These are phyloP conservation scores for Orbicella faveolata DNA, from an alignment of 64 coral and sea anemone genomes.

Conservation along the genomic window DNA sequence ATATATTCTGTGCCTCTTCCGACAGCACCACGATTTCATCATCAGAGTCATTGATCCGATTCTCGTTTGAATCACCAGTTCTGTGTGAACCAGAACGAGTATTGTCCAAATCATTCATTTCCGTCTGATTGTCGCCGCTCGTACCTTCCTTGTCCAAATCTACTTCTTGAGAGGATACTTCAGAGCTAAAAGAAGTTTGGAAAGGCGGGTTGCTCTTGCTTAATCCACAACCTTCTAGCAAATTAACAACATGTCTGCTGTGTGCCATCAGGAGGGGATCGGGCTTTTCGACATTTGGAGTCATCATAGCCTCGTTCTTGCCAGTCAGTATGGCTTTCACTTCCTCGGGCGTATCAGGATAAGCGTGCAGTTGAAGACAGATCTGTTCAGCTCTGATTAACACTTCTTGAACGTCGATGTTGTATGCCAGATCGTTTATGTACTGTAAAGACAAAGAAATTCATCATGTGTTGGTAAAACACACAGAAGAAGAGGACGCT, in stretches of 20 bases:
- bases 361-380: constrained; percentile 76
- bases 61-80: constrained; percentile 24
- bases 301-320: constrained; percentile 86
- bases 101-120: constrained; percentile 75
- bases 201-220: constrained; percentile 4
- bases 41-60: constrained; percentile 70
- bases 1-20: constrained; percentile 86
- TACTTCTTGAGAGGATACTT: background rate
- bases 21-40: constrained; percentile 90
- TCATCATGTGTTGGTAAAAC: no score
- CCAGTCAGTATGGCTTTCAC: constrained; percentile 74
- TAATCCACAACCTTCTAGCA: constrained; percentile 9
- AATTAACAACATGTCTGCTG: constrained; percentile 8
- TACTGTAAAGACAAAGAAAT: constrained; percentile 70
- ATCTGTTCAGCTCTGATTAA: constrained; percentile 79
- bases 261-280: constrained; percentile 59
- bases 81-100: background rate
- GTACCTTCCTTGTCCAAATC: background rate
- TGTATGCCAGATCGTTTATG: constrained; percentile 90
- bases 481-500: no score
- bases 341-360: constrained; percentile 75
- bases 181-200: background rate
- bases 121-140: background rate
- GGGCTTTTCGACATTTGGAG: constrained; percentile 58
- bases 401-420: constrained; percentile 80